Evolutionary conservation across 2,797 vertebrate genomes (phyloP).

Genomic region (Dromococcyx pavoninus): DNA sequence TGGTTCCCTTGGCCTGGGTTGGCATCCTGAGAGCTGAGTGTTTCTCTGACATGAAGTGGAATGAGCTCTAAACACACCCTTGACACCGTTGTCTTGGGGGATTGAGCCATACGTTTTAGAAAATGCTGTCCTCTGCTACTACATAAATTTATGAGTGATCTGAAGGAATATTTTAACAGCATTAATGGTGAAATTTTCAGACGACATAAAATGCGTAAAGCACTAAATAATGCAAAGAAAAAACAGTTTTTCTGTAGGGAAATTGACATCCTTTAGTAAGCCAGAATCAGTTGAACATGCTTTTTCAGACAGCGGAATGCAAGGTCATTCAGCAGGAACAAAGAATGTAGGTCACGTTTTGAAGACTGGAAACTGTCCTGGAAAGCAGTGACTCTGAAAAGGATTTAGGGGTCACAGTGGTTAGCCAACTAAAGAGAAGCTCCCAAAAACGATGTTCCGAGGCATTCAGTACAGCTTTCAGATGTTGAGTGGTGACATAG

Average conservation of each 20-base stretch:
- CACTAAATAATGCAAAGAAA: constrained; percentile 53
- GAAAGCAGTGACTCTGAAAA: constrained; percentile 55
- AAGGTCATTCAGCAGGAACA: constrained; percentile 63
- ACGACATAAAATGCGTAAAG: constrained; percentile 19
- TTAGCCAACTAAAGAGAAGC: constrained; percentile 27
- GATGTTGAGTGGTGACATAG: not conserved
- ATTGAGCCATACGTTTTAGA: not conserved
- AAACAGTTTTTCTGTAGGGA: constrained; percentile 19
- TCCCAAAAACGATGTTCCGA: not conserved
- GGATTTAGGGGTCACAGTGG: constrained; percentile 51
- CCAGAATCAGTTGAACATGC: constrained; percentile 4
- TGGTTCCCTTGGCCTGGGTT: not conserved
- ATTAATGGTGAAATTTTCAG: not conserved
- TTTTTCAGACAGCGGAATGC: constrained; percentile 50
- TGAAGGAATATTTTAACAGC: constrained; percentile 14
- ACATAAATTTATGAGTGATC: constrained; percentile 36
- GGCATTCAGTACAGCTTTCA: not conserved
- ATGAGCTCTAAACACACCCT: not conserved
- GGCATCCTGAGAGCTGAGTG: not conserved
- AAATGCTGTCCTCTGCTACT: not conserved
- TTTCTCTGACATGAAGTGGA: not conserved
- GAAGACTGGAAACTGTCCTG: constrained; percentile 53
- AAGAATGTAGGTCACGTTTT: constrained; percentile 65
- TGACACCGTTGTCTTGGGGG: not conserved
- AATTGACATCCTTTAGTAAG: constrained; percentile 36